Conservation (phyloP, 2,113 vertebrate genomes). For the Cariama cristata region DNA sequence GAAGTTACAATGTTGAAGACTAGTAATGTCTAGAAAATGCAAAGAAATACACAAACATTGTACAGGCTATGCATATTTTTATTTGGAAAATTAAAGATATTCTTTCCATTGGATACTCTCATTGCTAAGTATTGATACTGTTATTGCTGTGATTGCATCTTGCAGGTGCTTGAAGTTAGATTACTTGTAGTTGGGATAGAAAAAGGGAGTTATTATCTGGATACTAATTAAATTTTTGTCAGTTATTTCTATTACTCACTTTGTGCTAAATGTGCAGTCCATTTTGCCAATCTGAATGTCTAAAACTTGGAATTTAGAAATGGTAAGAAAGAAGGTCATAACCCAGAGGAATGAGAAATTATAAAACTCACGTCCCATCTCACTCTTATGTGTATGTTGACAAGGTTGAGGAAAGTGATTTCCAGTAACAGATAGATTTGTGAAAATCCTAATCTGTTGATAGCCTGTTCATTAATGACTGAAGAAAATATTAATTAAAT, state of each 20-base stretch:
- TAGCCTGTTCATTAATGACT: neutral
- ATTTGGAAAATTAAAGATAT: neutral
- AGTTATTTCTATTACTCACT: neutral
- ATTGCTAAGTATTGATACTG: neutral
- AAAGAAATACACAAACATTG: neutral
- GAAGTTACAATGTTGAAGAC: neutral
- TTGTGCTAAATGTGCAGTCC: neutral
- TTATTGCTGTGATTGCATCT: neutral
- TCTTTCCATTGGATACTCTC: neutral
- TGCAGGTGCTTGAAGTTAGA: neutral
- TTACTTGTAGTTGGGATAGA: neutral
- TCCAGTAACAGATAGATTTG: neutral
- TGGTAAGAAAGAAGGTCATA: neutral
- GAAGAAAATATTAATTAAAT: neutral
- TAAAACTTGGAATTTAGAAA: neutral
- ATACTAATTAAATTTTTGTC: neutral
- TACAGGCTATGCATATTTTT: neutral
- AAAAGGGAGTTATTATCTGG: neutral
- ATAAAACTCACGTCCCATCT: neutral
- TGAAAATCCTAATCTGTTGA: neutral
- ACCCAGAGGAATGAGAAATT: neutral
- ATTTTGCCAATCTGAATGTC: neutral
- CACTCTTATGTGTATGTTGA: rapidly evolving
- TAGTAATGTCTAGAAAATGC: neutral
- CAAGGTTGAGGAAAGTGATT: neutral